Percentiles rank a stretch among this genome's conserved stretches.
Evolutionary conservation across 1,140 invertebrate species (phyloP).

Genomic region (Hestina assimilis): DNA sequence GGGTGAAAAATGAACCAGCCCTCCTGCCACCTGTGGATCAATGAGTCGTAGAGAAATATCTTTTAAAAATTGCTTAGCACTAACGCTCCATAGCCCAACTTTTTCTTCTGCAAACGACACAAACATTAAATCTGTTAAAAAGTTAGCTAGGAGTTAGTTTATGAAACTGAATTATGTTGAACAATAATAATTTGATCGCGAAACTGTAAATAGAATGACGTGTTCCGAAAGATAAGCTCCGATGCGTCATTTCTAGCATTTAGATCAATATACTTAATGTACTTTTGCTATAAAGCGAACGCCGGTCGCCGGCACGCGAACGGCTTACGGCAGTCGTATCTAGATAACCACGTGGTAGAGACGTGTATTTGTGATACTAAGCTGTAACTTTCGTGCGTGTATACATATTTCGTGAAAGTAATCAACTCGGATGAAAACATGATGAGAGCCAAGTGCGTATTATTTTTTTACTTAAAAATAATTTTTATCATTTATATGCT

Average conservation of each 20-base stretch:
- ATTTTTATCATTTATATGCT: no score
- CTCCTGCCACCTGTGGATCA: no score
- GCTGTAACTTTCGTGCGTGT: constrained; percentile 13
- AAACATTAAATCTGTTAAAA: neutral
- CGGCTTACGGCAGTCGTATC: constrained; percentile 12
- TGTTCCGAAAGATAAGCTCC: neutral
- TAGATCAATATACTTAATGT: constrained; percentile 5
- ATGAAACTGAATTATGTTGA: neutral
- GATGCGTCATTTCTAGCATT: neutral
- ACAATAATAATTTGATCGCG: neutral
- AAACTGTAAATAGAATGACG: constrained; percentile 11
- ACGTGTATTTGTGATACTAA: neutral
- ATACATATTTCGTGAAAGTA: constrained; percentile 16
- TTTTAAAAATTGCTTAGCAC: no score
- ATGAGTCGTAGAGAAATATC: no score
- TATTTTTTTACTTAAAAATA: neutral
- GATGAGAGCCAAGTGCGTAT: constrained; percentile 16
- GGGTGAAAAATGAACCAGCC: no score
- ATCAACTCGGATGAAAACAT: constrained; percentile 23
- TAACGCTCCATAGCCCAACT: no score
- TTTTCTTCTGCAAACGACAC: no score
- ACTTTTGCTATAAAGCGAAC: neutral
- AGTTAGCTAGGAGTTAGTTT: no score
- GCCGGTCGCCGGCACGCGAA: neutral
- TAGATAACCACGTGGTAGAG: neutral